These are phyloP conservation scores for Mustelus asterias DNA, from an alignment of 2,113 vertebrate genomes.

Conservation along the genomic window DNA sequence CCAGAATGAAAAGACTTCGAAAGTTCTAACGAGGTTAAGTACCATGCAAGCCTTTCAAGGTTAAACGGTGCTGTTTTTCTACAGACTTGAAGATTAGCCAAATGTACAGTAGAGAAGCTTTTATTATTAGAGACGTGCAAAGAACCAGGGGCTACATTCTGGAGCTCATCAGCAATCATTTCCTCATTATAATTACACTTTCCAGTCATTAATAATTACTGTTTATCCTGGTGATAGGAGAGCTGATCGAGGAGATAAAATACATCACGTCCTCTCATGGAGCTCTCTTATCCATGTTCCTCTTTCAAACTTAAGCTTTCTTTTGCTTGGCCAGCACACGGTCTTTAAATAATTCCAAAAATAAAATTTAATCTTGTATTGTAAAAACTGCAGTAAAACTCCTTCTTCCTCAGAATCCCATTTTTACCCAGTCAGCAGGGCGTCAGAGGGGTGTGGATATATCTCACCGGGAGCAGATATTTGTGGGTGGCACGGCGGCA, in stretches of 20 bases:
- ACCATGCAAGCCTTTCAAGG: slow-evolving; percentile 14
- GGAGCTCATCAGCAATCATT: slow-evolving; percentile 35
- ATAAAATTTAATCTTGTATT: not conserved
- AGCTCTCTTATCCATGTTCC: not conserved
- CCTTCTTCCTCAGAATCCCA: not conserved
- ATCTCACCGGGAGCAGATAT: not conserved
- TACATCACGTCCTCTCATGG: not conserved
- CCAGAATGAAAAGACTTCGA: not conserved
- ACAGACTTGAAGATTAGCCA: slow-evolving; percentile 26
- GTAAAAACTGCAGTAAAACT: not conserved
- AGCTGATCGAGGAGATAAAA: slow-evolving; percentile 19
- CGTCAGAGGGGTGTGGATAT: not conserved
- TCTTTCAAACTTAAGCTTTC: not conserved
- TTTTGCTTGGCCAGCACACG: not conserved
- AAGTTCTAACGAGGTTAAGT: slow-evolving; percentile 17
- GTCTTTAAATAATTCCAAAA: not conserved
- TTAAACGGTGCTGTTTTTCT: slow-evolving; percentile 21
- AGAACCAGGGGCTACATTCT: slow-evolving; percentile 8
- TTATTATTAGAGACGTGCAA: slow-evolving; percentile 28
- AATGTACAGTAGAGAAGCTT: slow-evolving; percentile 21
- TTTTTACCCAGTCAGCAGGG: not conserved
- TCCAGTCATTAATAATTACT: slow-evolving; percentile 35
- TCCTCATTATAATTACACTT: slow-evolving; percentile 31
- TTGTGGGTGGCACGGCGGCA: too few relatives aligned
- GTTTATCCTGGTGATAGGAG: not conserved